Percentiles rank a stretch among this genome's conserved stretches.
phyloP scores from a whole-genome alignment of 2,888 invertebrate genomes.

The Sarcophaga carnaria region DNA sequence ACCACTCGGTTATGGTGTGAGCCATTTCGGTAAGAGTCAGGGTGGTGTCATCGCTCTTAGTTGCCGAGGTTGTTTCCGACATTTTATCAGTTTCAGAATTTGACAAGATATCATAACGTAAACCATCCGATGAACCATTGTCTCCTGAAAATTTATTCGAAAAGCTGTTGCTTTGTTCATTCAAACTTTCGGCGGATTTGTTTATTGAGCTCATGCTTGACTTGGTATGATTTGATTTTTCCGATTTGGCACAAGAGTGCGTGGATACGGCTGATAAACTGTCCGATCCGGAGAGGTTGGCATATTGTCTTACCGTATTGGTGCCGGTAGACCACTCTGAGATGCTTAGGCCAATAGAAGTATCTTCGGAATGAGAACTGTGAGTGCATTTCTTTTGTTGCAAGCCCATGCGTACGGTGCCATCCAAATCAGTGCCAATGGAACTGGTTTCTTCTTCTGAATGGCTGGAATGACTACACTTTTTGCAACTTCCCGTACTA shows the following conservation, averaged over 20 bases:
- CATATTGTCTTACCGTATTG: conserved; percentile 91
- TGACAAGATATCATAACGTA: conserved; percentile 85
- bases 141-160: conserved; percentile 81
- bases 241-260: conserved; percentile 84
- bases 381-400: conserved; percentile 92
- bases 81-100: conserved; percentile 85
- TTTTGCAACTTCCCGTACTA: conserved; percentile 84
- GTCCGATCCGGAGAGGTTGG: conserved; percentile 88
- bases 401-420: conserved; percentile 90
- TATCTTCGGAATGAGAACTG: conserved; percentile 92
- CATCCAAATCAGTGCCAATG: conserved; percentile 90
- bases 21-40: conserved; percentile 87
- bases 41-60: conserved; percentile 91
- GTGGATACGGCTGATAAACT: conserved; percentile 84
- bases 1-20: conserved; percentile 92
- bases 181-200: conserved; percentile 83
- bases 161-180: conserved; percentile 80
- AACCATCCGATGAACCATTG: conserved; percentile 80
- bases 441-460: conserved; percentile 90
- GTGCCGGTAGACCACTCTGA: conserved; percentile 95
- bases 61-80: conserved; percentile 87
- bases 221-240: conserved; percentile 85
- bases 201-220: conserved; percentile 84
- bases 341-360: conserved; percentile 91
- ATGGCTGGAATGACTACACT: conserved; percentile 88